Evolutionary conservation across 2,888 invertebrate species (phyloP).

Genomic region (Salticus scenicus): DNA sequence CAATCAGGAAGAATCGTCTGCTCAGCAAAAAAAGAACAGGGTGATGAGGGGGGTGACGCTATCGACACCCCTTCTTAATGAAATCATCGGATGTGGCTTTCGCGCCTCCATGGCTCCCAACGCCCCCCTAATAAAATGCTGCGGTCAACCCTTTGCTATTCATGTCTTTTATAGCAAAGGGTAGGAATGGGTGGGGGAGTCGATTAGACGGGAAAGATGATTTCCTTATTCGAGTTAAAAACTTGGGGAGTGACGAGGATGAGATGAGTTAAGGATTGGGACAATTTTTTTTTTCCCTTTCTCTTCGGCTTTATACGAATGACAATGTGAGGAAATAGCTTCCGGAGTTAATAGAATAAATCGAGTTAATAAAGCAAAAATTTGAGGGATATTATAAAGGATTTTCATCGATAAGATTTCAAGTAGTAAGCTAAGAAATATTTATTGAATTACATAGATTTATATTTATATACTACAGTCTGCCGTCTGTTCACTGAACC

Average conservation of each 20-base stretch:
- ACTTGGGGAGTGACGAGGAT: not conserved
- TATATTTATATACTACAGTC: too few species aligned
- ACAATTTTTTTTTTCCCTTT: not conserved
- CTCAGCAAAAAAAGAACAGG: slow-evolving; percentile 54
- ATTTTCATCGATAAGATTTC: too few species aligned
- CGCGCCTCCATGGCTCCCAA: slow-evolving; percentile 60
- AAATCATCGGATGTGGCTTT: slow-evolving; percentile 60
- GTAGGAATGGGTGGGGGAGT: not conserved
- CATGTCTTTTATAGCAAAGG: slow-evolving; percentile 24
- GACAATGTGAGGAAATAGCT: too few species aligned
- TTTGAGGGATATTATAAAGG: too few species aligned
- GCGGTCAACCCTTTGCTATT: slow-evolving; percentile 54
- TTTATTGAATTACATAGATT: too few species aligned
- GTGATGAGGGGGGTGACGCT: slow-evolving; percentile 20
- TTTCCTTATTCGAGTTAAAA: slow-evolving; percentile 9
- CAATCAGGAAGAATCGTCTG: slow-evolving; percentile 62
- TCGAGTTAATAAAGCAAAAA: too few species aligned
- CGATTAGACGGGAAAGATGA: not conserved
- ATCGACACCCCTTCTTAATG: slow-evolving; percentile 68
- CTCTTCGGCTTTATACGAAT: not conserved
- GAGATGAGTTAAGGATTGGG: not conserved
- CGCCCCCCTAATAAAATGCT: slow-evolving; percentile 65
- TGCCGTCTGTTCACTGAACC: too few species aligned
- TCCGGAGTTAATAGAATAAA: too few species aligned
- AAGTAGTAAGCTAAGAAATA: too few species aligned